Evolutionary conservation across 2,888 invertebrate species (phyloP).

Genomic region (Ptilodon capucinus): DNA sequence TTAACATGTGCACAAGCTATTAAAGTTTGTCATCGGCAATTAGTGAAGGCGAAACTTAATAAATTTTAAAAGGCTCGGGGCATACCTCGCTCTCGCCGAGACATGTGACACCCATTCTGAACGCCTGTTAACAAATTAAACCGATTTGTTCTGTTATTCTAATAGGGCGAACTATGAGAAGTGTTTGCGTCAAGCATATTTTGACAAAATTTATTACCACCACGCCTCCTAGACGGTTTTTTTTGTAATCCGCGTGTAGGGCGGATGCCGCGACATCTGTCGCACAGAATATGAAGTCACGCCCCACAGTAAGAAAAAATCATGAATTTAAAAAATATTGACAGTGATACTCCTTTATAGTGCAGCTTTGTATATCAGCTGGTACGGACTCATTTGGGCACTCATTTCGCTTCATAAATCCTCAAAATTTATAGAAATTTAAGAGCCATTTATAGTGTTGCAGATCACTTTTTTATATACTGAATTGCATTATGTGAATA

Average conservation of each 20-base stretch:
- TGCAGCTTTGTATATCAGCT: slow-evolving; percentile 6
- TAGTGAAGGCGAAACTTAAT: slow-evolving; percentile 73
- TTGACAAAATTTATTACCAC: slow-evolving; percentile 82
- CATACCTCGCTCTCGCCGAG: slow-evolving; percentile 53
- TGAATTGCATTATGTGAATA: no score
- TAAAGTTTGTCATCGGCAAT: slow-evolving; percentile 79
- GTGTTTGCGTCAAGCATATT: slow-evolving; percentile 79
- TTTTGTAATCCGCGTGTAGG: slow-evolving; percentile 56
- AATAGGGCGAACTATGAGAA: slow-evolving; percentile 76
- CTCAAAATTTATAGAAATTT: no score
- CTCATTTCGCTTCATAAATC: no score
- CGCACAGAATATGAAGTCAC: slow-evolving; percentile 64
- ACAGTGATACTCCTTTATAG: not conserved
- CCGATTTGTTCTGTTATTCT: slow-evolving; percentile 81
- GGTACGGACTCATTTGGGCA: no score
- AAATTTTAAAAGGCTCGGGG: slow-evolving; percentile 53
- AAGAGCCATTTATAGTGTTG: no score
- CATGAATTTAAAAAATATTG: slow-evolving; percentile 55
- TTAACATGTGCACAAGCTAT: slow-evolving; percentile 75
- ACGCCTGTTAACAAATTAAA: slow-evolving; percentile 81
- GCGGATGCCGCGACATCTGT: slow-evolving; percentile 77
- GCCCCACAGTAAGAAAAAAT: slow-evolving; percentile 52
- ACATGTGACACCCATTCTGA: slow-evolving; percentile 78
- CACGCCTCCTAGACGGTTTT: slow-evolving; percentile 75
- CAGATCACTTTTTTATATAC: no score